Evolutionary conservation across 37 sponge, comb jelly and placozoan species (phyloP).

Genomic region (Theonella swinhoei): DNA sequence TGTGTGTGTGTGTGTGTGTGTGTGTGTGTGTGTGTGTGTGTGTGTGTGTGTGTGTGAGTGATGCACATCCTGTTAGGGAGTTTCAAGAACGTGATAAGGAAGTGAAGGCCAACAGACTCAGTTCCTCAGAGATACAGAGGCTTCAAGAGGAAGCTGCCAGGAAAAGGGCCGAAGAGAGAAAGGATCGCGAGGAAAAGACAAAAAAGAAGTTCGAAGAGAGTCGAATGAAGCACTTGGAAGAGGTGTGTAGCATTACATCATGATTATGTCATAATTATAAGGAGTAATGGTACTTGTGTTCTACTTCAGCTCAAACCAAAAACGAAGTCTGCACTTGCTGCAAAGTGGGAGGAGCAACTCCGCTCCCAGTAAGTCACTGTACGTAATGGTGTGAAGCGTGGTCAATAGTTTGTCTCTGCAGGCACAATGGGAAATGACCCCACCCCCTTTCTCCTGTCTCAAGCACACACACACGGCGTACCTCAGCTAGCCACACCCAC

Average conservation of each 20-base stretch:
- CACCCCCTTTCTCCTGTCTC: too few relatives aligned
- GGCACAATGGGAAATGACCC: not conserved
- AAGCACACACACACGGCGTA: too few relatives aligned
- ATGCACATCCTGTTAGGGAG: slow-evolving; percentile 32
- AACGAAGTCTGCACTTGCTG: slow-evolving; percentile 62
- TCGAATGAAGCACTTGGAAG: slow-evolving; percentile 18
- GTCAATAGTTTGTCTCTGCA: not conserved
- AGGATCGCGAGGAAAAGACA: slow-evolving; percentile 21
- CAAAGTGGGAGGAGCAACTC: slow-evolving; percentile 61
- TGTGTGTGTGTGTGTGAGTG: slow-evolving; percentile 6
- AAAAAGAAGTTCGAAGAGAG: slow-evolving; percentile 17
- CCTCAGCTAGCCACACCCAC: too few relatives aligned
- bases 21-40: not conserved
- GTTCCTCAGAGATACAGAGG: slow-evolving; percentile 28
- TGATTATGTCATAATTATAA: not conserved
- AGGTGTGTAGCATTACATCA: not conserved
- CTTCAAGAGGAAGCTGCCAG: slow-evolving; percentile 13
- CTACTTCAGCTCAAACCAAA: slow-evolving; percentile 19
- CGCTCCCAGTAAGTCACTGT: not conserved
- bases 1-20: not conserved
- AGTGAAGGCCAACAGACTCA: slow-evolving; percentile 15
- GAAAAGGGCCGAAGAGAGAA: slow-evolving; percentile 44
- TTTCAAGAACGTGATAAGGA: slow-evolving; percentile 27
- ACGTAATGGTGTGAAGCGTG: not conserved
- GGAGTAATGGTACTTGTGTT: not conserved